Evolutionary conservation across 2,113 vertebrate species (phyloP).

Genomic region (Nipponia nippon): DNA sequence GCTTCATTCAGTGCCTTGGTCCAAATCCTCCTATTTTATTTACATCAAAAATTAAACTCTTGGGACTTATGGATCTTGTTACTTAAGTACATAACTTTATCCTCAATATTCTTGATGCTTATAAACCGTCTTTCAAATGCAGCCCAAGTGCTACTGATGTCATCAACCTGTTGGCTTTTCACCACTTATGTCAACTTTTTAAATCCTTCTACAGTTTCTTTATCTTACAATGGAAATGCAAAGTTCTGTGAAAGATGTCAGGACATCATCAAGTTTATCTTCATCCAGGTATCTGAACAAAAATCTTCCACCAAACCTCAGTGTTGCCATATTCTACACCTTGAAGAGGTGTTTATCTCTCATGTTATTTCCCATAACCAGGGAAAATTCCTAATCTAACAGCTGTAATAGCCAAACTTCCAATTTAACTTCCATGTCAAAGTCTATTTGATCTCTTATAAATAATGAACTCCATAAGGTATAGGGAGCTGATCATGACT

Average conservation of each 20-base stretch:
- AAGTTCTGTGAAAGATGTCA: not conserved
- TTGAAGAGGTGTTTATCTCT: not conserved
- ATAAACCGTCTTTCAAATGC: not conserved
- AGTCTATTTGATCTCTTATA: not conserved
- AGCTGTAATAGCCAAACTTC: not conserved
- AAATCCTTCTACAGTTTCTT: not conserved
- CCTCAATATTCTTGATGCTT: not conserved
- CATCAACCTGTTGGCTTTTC: not conserved
- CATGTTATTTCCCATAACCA: not conserved
- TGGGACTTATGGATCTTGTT: not conserved
- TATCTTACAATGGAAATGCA: not conserved
- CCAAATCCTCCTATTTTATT: not conserved
- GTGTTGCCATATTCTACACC: no score
- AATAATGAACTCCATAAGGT: not conserved
- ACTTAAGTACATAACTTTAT: not conserved
- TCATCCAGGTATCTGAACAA: not conserved
- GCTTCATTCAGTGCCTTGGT: not conserved
- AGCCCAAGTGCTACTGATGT: not conserved
- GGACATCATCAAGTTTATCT: not conserved
- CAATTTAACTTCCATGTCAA: not conserved
- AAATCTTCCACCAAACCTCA: not conserved
- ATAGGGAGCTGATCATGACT: not conserved
- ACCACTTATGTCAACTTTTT: not conserved
- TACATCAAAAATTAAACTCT: not conserved
- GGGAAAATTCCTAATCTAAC: not conserved